phyloP scores from a whole-genome alignment of 1,140 invertebrate species.

The Lucilia sericata region DNA sequence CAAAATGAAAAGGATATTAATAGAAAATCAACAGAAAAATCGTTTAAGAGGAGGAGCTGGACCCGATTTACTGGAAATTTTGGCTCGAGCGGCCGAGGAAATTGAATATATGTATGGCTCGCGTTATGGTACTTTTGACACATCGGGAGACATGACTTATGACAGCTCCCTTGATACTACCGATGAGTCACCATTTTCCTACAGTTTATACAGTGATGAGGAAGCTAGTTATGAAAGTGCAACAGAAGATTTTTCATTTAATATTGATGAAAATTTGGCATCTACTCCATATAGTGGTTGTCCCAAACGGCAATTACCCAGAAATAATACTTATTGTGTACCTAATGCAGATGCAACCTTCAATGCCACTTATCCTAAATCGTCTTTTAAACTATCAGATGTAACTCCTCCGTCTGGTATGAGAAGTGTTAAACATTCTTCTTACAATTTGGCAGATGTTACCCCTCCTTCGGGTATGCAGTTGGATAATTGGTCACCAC shows the following conservation, averaged over 20 bases:
- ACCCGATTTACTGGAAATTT: slow-evolving; percentile 53
- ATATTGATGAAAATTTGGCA: not conserved
- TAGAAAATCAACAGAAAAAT: slow-evolving; percentile 53
- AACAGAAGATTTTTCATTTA: not conserved
- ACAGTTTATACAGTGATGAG: not conserved
- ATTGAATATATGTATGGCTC: slow-evolving; percentile 47
- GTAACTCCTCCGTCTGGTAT: not conserved
- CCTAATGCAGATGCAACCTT: not conserved
- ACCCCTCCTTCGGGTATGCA: not conserved
- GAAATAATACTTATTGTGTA: slow-evolving; percentile 9
- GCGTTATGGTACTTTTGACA: not conserved
- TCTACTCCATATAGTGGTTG: not conserved
- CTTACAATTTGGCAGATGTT: no score
- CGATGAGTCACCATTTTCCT: not conserved
- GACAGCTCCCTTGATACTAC: not conserved
- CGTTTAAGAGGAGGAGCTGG: slow-evolving; percentile 29
- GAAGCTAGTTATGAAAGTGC: not conserved
- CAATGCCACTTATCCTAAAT: no score
- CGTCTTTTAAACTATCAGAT: no score
- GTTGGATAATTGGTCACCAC: not conserved
- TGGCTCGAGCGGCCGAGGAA: slow-evolving; percentile 49
- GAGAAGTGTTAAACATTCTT: not conserved
- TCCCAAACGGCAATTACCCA: not conserved
- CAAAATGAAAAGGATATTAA: slow-evolving; percentile 52
- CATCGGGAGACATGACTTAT: not conserved